Percentiles rank a stretch among this genome's conserved stretches.
Evolutionary conservation across 2,888 invertebrate genomes (phyloP).

Genomic region (Latrodectus hesperus): DNA sequence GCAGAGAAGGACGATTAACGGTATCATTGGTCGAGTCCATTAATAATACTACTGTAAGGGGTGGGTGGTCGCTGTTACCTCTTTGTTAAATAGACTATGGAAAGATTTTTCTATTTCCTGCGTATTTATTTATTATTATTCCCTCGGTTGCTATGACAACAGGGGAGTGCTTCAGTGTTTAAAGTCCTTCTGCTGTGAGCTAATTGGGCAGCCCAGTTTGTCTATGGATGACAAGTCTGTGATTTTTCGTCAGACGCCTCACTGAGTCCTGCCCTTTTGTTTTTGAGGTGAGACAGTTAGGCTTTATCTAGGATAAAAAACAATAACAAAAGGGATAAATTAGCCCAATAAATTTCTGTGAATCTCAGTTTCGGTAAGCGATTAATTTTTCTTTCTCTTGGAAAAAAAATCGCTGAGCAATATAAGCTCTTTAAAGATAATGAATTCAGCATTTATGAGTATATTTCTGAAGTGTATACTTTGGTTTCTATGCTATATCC

Average conservation of each 20-base stretch:
- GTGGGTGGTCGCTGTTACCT: conserved; percentile 19
- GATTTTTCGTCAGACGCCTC: background rate
- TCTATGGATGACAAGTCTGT: background rate
- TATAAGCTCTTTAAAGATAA: no score
- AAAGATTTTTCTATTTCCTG: conserved; percentile 35
- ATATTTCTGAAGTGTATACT: no score
- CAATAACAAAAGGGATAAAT: no score
- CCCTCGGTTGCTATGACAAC: conserved; percentile 44
- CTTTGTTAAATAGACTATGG: conserved; percentile 52
- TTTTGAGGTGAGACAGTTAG: background rate
- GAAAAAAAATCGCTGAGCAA: no score
- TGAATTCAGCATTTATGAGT: no score
- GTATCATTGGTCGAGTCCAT: conserved; percentile 50
- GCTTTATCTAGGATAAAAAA: no score
- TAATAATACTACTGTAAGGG: conserved; percentile 37
- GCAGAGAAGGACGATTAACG: conserved; percentile 45
- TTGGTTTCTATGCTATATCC: no score
- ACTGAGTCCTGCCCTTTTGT: background rate
- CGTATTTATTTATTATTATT: conserved; percentile 51
- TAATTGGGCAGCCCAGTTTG: background rate
- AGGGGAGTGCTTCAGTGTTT: conserved; percentile 10
- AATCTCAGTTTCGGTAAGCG: no score
- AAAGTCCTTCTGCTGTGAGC: conserved; percentile 11
- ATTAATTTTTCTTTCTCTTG: no score
- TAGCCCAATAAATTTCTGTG: no score